A percentile compares a stretch with the other conserved stretches of the same genome.
phyloP scores from a whole-genome alignment of 2,113 vertebrate genomes.

The Poeciliopsis turrubarensis region DNA sequence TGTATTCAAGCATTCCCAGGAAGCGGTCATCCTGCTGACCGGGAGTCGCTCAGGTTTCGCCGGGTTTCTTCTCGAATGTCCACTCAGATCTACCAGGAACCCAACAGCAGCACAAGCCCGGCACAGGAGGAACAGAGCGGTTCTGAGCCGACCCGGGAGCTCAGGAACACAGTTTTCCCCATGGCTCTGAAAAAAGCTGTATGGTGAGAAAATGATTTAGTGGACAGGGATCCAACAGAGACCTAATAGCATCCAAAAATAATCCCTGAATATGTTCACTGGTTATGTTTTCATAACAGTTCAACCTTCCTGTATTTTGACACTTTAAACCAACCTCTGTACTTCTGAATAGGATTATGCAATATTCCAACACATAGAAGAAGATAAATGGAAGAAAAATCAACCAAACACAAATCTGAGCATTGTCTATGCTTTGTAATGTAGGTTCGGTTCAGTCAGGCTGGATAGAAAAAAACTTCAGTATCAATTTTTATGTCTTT shows the following conservation, averaged over 20 bases:
- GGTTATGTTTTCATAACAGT: neutral
- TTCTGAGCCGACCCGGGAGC: slow-evolving; percentile 24
- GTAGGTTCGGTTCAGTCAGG: neutral
- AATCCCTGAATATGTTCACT: too few species aligned
- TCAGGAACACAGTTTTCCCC: slow-evolving; percentile 57
- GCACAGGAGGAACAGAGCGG: slow-evolving; percentile 14
- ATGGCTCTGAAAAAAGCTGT: slow-evolving; percentile 75
- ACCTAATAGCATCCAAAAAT: neutral
- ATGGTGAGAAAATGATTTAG: slow-evolving; percentile 57
- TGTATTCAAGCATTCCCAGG: slow-evolving; percentile 15
- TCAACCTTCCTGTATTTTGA: neutral
- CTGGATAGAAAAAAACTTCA: neutral
- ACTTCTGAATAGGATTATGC: too few species aligned
- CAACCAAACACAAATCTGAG: too few species aligned
- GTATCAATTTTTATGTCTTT: neutral
- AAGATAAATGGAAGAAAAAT: neutral
- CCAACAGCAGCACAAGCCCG: slow-evolving; percentile 43
- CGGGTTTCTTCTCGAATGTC: slow-evolving; percentile 30
- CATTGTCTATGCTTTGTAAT: neutral
- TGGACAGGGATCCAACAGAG: neutral
- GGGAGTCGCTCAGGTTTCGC: slow-evolving; percentile 53
- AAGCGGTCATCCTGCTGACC: slow-evolving; percentile 22
- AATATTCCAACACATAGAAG: neutral
- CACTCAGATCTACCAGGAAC: slow-evolving; percentile 50
- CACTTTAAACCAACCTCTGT: neutral